phyloP scores from a whole-genome alignment of 2,797 vertebrate genomes.

The Carduelis carduelis region DNA sequence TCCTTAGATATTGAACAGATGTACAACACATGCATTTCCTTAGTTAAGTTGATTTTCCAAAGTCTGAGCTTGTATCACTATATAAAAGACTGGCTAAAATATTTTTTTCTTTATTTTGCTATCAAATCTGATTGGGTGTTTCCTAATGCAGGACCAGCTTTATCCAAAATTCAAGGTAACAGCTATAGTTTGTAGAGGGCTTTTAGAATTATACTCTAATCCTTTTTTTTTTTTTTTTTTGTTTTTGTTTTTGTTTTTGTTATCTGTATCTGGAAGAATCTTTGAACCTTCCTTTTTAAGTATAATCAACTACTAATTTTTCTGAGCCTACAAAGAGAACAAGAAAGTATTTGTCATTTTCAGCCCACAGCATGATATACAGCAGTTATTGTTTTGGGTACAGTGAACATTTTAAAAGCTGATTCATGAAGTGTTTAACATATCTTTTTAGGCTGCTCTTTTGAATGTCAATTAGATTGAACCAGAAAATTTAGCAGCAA shows the following conservation, averaged over 20 bases:
- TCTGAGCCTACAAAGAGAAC: slow-evolving; percentile 23
- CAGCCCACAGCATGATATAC: background rate
- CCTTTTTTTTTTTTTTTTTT: background rate
- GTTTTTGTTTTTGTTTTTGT: background rate
- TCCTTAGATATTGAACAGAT: background rate
- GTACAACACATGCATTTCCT: background rate
- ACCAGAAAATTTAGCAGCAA: slow-evolving; percentile 35
- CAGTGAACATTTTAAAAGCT: slow-evolving; percentile 25
- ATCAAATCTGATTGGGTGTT: background rate
- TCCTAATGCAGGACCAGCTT: background rate
- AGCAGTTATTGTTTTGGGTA: background rate
- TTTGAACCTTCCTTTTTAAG: slow-evolving; percentile 14
- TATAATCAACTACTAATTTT: slow-evolving; percentile 35
- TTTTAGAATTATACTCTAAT: background rate
- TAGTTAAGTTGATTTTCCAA: slow-evolving; percentile 5
- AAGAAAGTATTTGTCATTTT: slow-evolving; percentile 50
- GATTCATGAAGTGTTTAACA: slow-evolving; percentile 31
- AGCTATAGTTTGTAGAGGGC: background rate
- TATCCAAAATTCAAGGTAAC: slow-evolving; percentile 12
- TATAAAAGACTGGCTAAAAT: background rate
- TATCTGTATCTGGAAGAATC: background rate
- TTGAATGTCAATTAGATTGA: slow-evolving; percentile 43
- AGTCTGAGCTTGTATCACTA: background rate
- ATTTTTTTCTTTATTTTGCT: background rate
- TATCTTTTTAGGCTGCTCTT: slow-evolving; percentile 19